Percentiles rank a stretch among this genome's conserved stretches.
phyloP scores from a whole-genome alignment of 2,797 vertebrate genomes.

The Gymnocypris eckloni region DNA sequence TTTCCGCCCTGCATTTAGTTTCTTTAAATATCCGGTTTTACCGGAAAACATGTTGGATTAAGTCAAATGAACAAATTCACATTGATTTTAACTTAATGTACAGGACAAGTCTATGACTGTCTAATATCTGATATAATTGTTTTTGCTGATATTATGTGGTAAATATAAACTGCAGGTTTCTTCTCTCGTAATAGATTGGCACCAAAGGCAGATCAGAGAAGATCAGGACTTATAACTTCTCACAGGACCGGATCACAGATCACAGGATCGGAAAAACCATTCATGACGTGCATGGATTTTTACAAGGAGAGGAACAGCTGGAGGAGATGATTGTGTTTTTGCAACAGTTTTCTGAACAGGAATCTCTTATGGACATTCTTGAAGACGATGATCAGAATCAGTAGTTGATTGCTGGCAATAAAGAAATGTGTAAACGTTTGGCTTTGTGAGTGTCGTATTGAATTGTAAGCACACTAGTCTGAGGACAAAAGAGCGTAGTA shows the following conservation, averaged over 20 bases:
- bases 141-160: neutral
- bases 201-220: conserved; percentile 96
- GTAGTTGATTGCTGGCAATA: conserved; percentile 31
- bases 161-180: neutral
- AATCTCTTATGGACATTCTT: conserved; percentile 86
- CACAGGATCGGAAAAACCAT: conserved; percentile 89
- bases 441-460: neutral
- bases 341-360: conserved; percentile 88
- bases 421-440: conserved; percentile 41
- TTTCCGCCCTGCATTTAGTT: neutral
- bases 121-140: neutral
- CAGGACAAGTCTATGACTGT: neutral
- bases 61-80: neutral
- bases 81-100: neutral
- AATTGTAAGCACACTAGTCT: neutral
- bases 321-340: conserved; percentile 88
- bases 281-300: conserved; percentile 84
- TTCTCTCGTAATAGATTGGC: conserved; percentile 81
- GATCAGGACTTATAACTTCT: conserved; percentile 95
- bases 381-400: conserved; percentile 63
- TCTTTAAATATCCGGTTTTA: neutral
- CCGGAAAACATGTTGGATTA: neutral
- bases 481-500: neutral
- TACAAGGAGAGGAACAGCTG: conserved; percentile 88
- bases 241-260: conserved; percentile 95